Base-by-base conservation (phyloP, 2,113 vertebrate species). In the Bubo blakistoni region DNA sequence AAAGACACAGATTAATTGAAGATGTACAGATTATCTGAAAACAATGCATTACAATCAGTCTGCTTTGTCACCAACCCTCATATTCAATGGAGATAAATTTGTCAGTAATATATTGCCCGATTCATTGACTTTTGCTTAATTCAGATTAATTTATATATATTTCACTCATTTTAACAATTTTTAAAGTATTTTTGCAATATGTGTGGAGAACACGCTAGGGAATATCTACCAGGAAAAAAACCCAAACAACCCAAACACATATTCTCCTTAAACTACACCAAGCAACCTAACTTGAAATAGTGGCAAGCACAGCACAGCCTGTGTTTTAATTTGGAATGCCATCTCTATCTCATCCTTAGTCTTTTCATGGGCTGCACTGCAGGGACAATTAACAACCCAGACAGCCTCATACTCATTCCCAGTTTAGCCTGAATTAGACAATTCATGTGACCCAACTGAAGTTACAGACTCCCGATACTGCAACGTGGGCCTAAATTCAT, bases 121-220 rank as follows among this genome's bases (percentile, higher is more conserved):
- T 47, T 88, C 10, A 34, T 11, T 51, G 51, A 40, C 14, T 52
- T 96, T 62, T 67, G 10, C 30, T 73, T 27, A 34, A 38, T 63
- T 86, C 55, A 47, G 32, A 36, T 36, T 70, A 0, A 59, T 54
- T 83, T 83, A 42, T 51, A 3, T 32, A 8, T 4, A 44, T 55
- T 47, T 74, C 54, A 27, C 24, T 84, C 46, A 81, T 44, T 66
- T 77, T 19, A 61, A 22, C 24, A 13, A 19, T 34, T 66, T 87
- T 8, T 36, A 87, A 90, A 86, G 58, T 29, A 71, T 51, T 47
- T 81, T 61, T 27, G 34, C 21, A 85, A 57, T n/a, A 19, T 13
- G 1, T 11, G 26, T 44, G 9, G 10, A 79, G n/a, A 79, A 8
- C 4, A 34, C 1, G 1, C n/a, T 30, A 46, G 30, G 18, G 17